These are phyloP conservation scores for Mus caroli DNA, from an alignment of 2,797 vertebrate genomes.

Conservation along the genomic window DNA sequence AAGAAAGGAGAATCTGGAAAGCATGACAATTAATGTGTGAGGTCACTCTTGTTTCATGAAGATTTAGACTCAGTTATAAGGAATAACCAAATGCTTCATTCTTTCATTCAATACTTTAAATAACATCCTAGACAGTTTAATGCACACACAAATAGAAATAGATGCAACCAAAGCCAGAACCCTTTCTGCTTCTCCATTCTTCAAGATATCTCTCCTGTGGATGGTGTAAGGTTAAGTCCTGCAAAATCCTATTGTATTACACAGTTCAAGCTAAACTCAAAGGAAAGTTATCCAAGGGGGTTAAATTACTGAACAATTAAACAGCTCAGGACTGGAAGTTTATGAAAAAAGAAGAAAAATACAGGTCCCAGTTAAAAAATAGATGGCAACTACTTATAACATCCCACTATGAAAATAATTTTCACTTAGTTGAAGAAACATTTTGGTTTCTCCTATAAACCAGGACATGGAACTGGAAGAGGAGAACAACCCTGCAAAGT, in stretches of 20 bases:
- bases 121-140: neutral
- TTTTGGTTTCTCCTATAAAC: neutral
- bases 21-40: neutral
- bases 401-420: conserved; percentile 4
- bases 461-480: neutral
- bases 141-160: neutral
- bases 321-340: neutral
- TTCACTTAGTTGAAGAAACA: neutral
- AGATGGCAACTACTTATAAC: neutral
- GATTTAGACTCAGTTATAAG: conserved; percentile 24
- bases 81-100: neutral
- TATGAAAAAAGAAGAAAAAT: neutral
- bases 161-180: neutral
- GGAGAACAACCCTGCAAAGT: neutral
- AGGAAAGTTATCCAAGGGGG: neutral
- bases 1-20: neutral
- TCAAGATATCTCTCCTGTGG: neutral
- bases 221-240: neutral
- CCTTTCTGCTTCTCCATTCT: conserved; percentile 6
- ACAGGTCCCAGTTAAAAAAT: conserved; percentile 7
- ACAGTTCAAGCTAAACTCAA: neutral
- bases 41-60: neutral
- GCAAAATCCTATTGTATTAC: neutral
- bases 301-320: neutral
- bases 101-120: conserved; percentile 39